Evolutionary conservation across 2,797 vertebrate species (phyloP), one percentile per base, ranked within the genome.

Genomic region (Myoxocephalus aenaeus): DNA sequence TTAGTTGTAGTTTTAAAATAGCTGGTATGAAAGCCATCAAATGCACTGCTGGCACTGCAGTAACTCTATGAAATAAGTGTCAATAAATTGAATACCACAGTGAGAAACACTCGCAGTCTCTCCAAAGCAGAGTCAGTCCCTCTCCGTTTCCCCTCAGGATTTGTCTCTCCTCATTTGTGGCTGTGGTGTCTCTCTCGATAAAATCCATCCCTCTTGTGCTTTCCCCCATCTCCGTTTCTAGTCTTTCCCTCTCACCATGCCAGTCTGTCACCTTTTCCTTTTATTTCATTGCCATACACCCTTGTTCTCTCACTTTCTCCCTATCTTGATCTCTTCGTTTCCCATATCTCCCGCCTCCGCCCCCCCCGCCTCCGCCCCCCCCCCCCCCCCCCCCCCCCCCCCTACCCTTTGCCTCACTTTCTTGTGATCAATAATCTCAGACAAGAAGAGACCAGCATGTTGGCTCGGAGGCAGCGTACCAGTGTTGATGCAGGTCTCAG

Each of bases 401-500:
- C 27, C 3, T 18, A 44, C 61, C 61, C 15, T 44, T 53, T 12
- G 29, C 76, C 61, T 86, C 63, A 27, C 71, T 69, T 46, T 81
- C 75, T 84, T n/a, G 15, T 89, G 87, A 90, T 92, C 92, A 87
- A 92, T 94, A 92, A 85, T 78, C 80, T 86, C 73, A 53, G 87
- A 83, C 70, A 63, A 80, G 73, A 74, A 80, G 79, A 86, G 78
- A 80, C 44, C 25, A 61, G 66, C 75, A 44, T 84, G 67, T 56
- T 51, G 67, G 80, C 82, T 86, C 5, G 13, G 79, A 81, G 77
- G 75, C 83, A 70, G 79, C 48, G 22, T 67, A 51, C 20, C 48
- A 59, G 64, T 71, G 67, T 82, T 18, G 6, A 58, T 76, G 73
- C 22, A 3, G 66, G 17, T 74, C 87, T 88, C 80, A 0, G 27